Evolutionary conservation across 1,140 invertebrate species (phyloP).

Genomic region (Gerris buenoi): DNA sequence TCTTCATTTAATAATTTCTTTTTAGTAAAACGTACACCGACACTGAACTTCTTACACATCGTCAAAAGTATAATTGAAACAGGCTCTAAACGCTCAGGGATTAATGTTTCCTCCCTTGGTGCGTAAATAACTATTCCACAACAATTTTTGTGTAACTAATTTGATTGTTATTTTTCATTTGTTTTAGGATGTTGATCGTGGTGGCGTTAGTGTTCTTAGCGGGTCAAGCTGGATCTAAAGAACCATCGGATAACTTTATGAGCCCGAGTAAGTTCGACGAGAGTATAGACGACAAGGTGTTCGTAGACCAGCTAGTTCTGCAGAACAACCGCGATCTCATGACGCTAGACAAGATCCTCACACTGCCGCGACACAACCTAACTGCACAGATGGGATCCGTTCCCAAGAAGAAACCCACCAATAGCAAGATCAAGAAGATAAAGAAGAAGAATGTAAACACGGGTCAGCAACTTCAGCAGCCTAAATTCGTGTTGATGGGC

Average conservation of each 20-base stretch:
- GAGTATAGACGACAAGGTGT: constrained; percentile 12
- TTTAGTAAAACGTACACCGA: no score
- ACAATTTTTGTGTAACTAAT: no score
- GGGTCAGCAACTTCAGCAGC: background rate
- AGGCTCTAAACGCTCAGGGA: no score
- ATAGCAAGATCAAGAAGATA: background rate
- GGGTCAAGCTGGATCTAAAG: background rate
- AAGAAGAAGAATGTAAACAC: background rate
- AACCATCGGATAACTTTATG: background rate
- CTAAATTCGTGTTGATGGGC: background rate
- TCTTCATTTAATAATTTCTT: no score
- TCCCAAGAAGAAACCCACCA: background rate
- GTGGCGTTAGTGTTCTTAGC: no score
- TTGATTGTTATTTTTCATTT: no score
- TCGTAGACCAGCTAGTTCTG: constrained; percentile 7
- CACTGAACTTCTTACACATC: no score
- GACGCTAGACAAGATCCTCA: background rate
- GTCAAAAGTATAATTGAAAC: no score
- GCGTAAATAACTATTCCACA: no score
- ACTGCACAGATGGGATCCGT: background rate
- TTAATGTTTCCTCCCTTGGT: no score
- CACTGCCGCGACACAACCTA: background rate
- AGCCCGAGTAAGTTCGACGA: constrained; percentile 16
- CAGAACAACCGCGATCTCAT: background rate
- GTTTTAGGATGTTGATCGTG: no score